phyloP scores from a whole-genome alignment of 2,113 vertebrate genomes.

The Gnathonemus longibarbis region DNA sequence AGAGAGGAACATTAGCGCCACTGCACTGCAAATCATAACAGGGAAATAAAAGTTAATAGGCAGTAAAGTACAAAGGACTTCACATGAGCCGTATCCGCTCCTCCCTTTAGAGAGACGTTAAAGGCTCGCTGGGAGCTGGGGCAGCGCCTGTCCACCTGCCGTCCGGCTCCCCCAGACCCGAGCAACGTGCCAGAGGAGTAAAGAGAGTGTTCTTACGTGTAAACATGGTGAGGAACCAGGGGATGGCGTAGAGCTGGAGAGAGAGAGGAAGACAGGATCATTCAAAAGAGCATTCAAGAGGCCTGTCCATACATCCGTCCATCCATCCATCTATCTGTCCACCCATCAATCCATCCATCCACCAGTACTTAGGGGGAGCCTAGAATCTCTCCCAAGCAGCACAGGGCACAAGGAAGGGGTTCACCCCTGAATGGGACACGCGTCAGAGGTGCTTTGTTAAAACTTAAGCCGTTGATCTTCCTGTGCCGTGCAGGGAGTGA shows the following conservation, averaged over 20 bases:
- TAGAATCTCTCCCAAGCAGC: neutral
- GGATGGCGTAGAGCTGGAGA: constrained; percentile 89
- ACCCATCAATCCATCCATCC: neutral
- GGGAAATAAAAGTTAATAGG: neutral
- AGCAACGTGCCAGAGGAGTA: neutral
- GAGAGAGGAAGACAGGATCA: constrained; percentile 18
- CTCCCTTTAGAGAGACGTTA: neutral
- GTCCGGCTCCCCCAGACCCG: neutral
- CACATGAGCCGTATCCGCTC: neutral
- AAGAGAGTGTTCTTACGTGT: constrained; percentile 79
- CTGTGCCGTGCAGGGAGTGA: neutral
- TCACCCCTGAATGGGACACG: neutral
- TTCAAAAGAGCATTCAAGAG: neutral
- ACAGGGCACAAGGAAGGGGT: neutral
- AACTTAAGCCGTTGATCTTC: neutral
- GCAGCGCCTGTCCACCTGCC: neutral
- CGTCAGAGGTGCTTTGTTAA: neutral
- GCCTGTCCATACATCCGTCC: neutral
- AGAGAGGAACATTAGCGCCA: neutral
- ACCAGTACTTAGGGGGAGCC: neutral
- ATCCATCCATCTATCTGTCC: neutral
- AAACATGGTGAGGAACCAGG: constrained; percentile 99
- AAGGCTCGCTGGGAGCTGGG: neutral
- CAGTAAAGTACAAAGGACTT: neutral
- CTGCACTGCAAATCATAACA: neutral